Conservation (phyloP, 2,888 invertebrate genomes). For the Agriopis marginaria region DNA sequence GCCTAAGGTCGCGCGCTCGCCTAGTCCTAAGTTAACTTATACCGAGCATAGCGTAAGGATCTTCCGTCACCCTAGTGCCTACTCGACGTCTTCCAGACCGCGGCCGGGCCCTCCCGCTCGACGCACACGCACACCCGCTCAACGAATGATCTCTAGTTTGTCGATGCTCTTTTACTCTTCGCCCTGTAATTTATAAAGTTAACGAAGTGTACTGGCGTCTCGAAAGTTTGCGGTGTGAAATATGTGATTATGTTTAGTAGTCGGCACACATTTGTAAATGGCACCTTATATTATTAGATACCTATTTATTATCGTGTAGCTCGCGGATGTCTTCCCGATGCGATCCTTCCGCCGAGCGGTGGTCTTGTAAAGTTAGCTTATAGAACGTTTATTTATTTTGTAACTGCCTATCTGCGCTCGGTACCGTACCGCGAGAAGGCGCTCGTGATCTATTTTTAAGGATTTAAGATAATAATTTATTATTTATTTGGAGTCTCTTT, state of each 20-base stretch:
- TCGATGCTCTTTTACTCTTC: slow-evolving; percentile 80
- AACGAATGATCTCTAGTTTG: slow-evolving; percentile 85
- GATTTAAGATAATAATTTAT: slow-evolving; percentile 86
- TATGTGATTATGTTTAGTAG: slow-evolving; percentile 79
- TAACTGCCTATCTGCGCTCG: slow-evolving; percentile 85
- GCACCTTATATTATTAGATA: slow-evolving; percentile 85
- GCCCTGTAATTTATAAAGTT: slow-evolving; percentile 80
- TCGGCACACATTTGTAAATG: slow-evolving; percentile 86
- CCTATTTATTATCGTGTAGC: slow-evolving; percentile 78
- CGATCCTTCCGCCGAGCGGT: slow-evolving; percentile 85
- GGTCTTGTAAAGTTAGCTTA: slow-evolving; percentile 86
- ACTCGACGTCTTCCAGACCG: slow-evolving; percentile 83
- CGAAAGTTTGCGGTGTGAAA: slow-evolving; percentile 86
- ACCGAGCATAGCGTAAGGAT: slow-evolving; percentile 82
- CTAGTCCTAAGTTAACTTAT: slow-evolving; percentile 81
- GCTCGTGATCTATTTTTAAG: slow-evolving; percentile 87
- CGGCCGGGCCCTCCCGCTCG: slow-evolving; percentile 70
- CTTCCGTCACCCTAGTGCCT: slow-evolving; percentile 83
- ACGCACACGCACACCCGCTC: slow-evolving; percentile 81
- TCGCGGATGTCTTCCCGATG: slow-evolving; percentile 85
- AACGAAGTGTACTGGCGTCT: slow-evolving; percentile 83
- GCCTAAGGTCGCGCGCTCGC: slow-evolving; percentile 68
- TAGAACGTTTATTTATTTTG: slow-evolving; percentile 85
- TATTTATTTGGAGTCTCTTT: slow-evolving; percentile 87
- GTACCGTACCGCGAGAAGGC: slow-evolving; percentile 85